Evolutionary conservation across 2,888 invertebrate genomes (phyloP).

Genomic region (Drosophila gaucha): DNA sequence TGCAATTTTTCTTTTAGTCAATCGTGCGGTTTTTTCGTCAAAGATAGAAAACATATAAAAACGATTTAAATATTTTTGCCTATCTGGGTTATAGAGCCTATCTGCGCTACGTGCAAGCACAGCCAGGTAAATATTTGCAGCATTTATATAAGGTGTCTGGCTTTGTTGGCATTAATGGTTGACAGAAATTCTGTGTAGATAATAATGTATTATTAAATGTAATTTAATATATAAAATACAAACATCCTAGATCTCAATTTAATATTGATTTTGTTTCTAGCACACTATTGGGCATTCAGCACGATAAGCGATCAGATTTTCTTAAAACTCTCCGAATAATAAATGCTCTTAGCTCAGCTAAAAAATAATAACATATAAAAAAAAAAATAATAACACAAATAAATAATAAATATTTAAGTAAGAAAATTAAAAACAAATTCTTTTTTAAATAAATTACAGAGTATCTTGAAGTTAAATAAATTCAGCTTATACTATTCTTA

Average conservation of each 20-base stretch:
- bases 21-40: not conserved
- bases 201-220: not conserved
- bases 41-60: not conserved
- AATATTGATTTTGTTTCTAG: too few species aligned
- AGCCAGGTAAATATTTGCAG: constrained; percentile 63
- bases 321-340: not conserved
- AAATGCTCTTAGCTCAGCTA: not conserved
- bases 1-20: not conserved
- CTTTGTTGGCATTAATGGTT: not conserved
- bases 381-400: too few species aligned
- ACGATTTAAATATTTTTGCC: constrained; percentile 77
- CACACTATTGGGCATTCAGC: too few species aligned
- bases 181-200: not conserved
- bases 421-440: too few species aligned
- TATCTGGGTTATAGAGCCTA: constrained; percentile 81
- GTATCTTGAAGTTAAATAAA: too few species aligned
- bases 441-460: too few species aligned
- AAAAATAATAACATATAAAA: not conserved
- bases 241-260: too few species aligned
- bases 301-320: too few species aligned
- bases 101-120: constrained; percentile 73
- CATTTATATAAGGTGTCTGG: not conserved
- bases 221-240: too few species aligned
- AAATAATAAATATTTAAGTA: too few species aligned
- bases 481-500: too few species aligned